phyloP scores from a whole-genome alignment of 2,888 invertebrate species.

The Sericinus montela region DNA sequence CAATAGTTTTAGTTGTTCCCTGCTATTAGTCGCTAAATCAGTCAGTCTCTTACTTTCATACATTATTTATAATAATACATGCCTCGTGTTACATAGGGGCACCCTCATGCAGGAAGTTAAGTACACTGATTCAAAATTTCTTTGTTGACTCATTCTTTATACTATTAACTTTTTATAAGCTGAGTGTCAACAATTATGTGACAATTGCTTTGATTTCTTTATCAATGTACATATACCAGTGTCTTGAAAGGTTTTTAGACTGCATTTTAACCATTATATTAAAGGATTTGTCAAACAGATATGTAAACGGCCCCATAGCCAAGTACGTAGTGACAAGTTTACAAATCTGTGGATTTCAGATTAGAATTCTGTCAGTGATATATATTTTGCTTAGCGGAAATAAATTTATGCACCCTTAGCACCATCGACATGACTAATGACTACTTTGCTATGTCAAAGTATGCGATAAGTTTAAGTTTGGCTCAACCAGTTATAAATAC shows the following conservation, averaged over 20 bases:
- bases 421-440: no score
- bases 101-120: slow-evolving; percentile 48
- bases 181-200: slow-evolving; percentile 5
- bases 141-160: slow-evolving; percentile 38
- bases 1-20: slow-evolving; percentile 42
- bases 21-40: slow-evolving; percentile 41
- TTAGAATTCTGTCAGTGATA: no score
- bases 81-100: slow-evolving; percentile 28
- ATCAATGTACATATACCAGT: slow-evolving; percentile 6
- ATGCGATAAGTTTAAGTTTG: no score
- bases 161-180: slow-evolving; percentile 11
- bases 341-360: no score
- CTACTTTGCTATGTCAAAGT: no score
- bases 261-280: no score
- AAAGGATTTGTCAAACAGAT: no score
- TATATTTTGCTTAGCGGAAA: no score
- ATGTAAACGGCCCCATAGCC: no score
- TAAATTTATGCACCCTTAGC: no score
- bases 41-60: slow-evolving; percentile 48
- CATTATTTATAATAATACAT: slow-evolving; percentile 46
- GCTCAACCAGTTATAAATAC: no score
- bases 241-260: background rate
- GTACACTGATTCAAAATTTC: slow-evolving; percentile 55
- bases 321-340: no score
- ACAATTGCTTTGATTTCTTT: slow-evolving; percentile 11